Evolutionary conservation across 2,888 invertebrate species (phyloP).

Genomic region (Osedax fenrisi): DNA sequence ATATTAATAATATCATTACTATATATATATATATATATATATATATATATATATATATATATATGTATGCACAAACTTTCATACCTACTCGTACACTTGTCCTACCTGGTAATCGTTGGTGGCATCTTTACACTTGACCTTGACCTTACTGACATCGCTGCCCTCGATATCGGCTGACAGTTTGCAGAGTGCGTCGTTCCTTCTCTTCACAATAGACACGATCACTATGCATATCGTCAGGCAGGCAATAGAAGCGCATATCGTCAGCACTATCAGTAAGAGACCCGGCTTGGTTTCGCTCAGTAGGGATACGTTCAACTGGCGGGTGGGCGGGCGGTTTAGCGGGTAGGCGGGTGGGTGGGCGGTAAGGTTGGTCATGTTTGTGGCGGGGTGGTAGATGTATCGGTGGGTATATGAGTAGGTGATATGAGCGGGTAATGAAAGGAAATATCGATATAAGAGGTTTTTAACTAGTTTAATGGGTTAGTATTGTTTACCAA

Average conservation of each 20-base stretch:
- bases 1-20: too few relatives aligned
- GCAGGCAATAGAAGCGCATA: neutral
- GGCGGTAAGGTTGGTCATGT: neutral
- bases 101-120: neutral
- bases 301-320: neutral
- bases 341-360: neutral
- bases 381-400: neutral
- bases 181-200: neutral
- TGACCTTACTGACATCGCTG: neutral
- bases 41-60: neutral
- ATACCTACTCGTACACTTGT: neutral
- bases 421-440: neutral
- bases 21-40: neutral
- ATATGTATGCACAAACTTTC: neutral
- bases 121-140: neutral
- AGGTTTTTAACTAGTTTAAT: neutral
- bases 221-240: neutral
- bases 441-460: neutral
- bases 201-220: neutral
- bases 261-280: neutral
- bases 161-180: neutral
- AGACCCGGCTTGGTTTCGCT: neutral
- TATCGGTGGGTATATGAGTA: neutral
- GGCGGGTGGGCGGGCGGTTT: neutral
- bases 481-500: too few relatives aligned